Evolutionary conservation across 2,797 vertebrate species (phyloP), one percentile per base, ranked within the genome.

Genomic region (Rallus crepitans): DNA sequence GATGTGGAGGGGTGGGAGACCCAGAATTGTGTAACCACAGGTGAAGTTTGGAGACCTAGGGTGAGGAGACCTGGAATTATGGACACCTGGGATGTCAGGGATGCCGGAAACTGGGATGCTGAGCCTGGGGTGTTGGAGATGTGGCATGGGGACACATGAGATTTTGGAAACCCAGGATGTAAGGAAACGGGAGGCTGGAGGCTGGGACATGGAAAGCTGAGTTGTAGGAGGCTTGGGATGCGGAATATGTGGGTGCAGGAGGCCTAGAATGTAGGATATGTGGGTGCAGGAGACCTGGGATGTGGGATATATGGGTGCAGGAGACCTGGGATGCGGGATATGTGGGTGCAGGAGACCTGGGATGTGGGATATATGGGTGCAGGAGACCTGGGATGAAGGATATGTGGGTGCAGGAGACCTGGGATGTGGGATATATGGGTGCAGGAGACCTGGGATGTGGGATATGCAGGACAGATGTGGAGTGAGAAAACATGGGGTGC

Each of bases 381-480:
- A 40, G 77, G 48, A 86, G 25, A 28, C 5, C 27, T 31, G 11
- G 15, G 16, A 4, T 12, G 3, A 25, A 59, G 48, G n/a, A 59
- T 17, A 53, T 3, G 28, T 40, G 39, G 12, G 39, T 40, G 14
- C 14, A 40, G 39, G 39, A 40, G 39, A 6, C 39, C 39, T 40
- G 39, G 39, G 39, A 40, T 40, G 39, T 6, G 12, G 39, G 14
- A 40, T 40, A 15, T 40, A 6, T 40, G 39, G 12, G 39, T 40
- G 39, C 14, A 40, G 77, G 48, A 86, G 25, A 28, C 5, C 27
- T 31, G 11, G 15, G 16, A 4, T 12, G 3, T 28, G 64, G 48
- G n/a, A 59, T 17, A 53, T 3, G 28, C 61, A 30, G 17, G 50
- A 35, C 0, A n/a, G 40, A 45, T 31, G 42, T 3, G 1, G 37